Conservation (phyloP, 2,888 invertebrate genomes). For the Acanthosepion esculentum region DNA sequence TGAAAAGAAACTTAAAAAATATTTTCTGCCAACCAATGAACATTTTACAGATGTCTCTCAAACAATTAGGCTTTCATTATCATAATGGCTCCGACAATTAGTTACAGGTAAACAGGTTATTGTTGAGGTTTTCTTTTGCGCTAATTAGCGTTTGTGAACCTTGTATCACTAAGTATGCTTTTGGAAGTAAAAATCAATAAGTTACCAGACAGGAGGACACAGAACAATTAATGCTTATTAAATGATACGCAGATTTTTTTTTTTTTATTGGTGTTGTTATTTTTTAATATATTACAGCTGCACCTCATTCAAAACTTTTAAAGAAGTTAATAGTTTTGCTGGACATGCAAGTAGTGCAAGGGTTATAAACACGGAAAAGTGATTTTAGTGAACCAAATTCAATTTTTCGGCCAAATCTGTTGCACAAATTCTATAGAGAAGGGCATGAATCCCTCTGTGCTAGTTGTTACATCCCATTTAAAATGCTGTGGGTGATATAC, state of each 20-base stretch:
- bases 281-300: neutral
- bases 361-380: too few species aligned
- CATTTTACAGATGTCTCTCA: neutral
- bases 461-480: too few species aligned
- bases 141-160: neutral
- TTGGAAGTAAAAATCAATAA: neutral
- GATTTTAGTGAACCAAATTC: too few species aligned
- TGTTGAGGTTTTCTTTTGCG: neutral
- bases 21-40: neutral
- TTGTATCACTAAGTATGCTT: constrained; percentile 25
- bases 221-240: constrained; percentile 8
- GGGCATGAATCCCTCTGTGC: too few species aligned
- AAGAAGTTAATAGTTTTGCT: too few species aligned
- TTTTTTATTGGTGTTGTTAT: neutral
- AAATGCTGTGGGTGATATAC: too few species aligned
- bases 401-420: too few species aligned
- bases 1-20: neutral
- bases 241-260: neutral
- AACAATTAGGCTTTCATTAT: neutral
- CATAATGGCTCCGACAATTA: neutral
- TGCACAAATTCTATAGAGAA: too few species aligned
- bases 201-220: constrained; percentile 17
- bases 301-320: too few species aligned
- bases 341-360: too few species aligned
- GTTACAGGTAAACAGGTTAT: neutral